Base-by-base conservation (phyloP, 1,140 invertebrate species). In the Ceratitis capitata region DNA sequence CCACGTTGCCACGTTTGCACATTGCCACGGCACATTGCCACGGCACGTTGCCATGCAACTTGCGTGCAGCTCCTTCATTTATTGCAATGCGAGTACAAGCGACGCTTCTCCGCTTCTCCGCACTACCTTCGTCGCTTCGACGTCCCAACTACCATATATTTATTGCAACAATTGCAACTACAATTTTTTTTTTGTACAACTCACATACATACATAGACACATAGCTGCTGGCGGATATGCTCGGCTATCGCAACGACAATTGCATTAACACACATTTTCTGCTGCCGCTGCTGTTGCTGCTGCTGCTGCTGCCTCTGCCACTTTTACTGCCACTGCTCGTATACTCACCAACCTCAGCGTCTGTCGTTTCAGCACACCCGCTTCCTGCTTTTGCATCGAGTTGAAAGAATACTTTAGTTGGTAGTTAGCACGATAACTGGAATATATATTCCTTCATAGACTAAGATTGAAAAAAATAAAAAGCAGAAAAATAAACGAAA, bases 211-310 rank as follows among this genome's bases (percentile, higher is more conserved):
- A n/a, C n/a, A n/a, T n/a, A n/a, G n/a, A n/a, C 5, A 32, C 35
- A 39, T 78, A n/a, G 39, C 39, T 47, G 69, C 39, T n/a, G 69
- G 35, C 69, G 69, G 69, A 78, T 78, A 78, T 78, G 69, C 69
- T 78, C 69, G n/a, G 69, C 69, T 78, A 78, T 78, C 69, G 69
- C 39, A 78, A 32, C 69, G 69, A 78, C 69, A 78, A 78, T 78
- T 78, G 69, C 69, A 78, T 78, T 45, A 78, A 78, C 69, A 78
- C 69, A 78, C 69, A 78, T 78, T 78, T 78, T 78, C 35, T 78
- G 69, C 69, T 78, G 69, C 69, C 16, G 14, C 35, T 26, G 39
- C 69, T 78, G n/a, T 14, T 78, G 23, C 69, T 42, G 3, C 39
- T 47, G 39, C 39, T 45, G 23, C 5, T 26, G 29, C 61, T 39